phyloP scores from a whole-genome alignment of 1,140 invertebrate species.

The Nasonia giraulti region DNA sequence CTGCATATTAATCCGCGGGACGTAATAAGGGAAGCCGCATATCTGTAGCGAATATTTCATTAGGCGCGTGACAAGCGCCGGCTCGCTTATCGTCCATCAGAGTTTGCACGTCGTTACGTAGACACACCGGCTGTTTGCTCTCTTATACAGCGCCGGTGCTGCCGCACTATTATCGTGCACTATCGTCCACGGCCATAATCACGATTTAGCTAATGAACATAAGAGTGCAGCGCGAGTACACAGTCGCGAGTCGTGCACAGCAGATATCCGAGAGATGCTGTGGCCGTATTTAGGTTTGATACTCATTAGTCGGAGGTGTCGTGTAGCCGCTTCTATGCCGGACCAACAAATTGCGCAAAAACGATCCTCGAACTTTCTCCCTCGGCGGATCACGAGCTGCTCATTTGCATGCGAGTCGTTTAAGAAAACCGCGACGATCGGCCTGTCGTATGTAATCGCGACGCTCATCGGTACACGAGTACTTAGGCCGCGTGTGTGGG shows the following conservation, averaged over 20 bases:
- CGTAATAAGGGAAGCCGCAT: not conserved
- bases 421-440: not conserved
- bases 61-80: not conserved
- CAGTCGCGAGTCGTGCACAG: not conserved
- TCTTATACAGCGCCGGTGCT: not conserved
- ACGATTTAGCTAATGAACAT: slow-evolving; percentile 19
- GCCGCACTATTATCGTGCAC: no score
- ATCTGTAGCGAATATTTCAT: not conserved
- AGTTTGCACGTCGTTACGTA: slow-evolving; percentile 35
- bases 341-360: no score
- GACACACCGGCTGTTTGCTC: slow-evolving; percentile 13
- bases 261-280: no score
- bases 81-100: slow-evolving; percentile 24
- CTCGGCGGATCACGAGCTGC: no score
- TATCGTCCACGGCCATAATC: not conserved
- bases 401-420: no score
- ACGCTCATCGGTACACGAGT: slow-evolving; percentile 7
- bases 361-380: not conserved
- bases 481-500: not conserved
- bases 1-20: not conserved
- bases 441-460: slow-evolving; percentile 14
- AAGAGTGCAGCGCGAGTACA: not conserved
- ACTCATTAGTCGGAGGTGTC: not conserved
- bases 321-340: no score
- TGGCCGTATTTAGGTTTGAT: not conserved